Conservation (phyloP, 2,797 vertebrate genomes). For the Dromococcyx pavoninus region DNA sequence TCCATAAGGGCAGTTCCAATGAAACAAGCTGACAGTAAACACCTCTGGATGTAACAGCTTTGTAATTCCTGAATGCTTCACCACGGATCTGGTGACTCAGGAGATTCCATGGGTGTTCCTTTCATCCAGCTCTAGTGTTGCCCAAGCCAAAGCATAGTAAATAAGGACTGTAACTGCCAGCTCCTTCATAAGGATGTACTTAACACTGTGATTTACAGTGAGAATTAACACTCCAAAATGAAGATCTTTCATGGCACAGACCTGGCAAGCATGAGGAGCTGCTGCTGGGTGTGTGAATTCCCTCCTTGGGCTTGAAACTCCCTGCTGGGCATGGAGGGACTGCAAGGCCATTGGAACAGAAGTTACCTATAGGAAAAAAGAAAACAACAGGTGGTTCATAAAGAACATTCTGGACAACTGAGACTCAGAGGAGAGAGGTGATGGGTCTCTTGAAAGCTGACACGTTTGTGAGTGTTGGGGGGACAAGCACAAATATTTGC, state of each 20-base stretch:
- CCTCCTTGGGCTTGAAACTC: conserved; percentile 79
- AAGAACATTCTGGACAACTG: not conserved
- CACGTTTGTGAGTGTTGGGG: fast-evolving
- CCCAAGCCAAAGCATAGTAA: not conserved
- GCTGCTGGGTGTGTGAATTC: conserved; percentile 70
- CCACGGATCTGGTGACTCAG: not conserved
- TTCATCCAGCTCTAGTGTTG: not conserved
- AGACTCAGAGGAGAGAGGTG: not conserved
- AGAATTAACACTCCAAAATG: not conserved
- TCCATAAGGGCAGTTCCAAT: not conserved
- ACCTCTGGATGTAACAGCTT: not conserved
- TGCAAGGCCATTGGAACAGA: conserved; percentile 74
- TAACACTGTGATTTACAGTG: not conserved
- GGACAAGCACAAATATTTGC: not conserved
- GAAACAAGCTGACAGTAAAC: too few relatives aligned
- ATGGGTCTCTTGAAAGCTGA: not conserved
- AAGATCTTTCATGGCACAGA: conserved; percentile 36
- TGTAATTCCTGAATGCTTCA: not conserved
- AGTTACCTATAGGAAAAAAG: conserved; percentile 75
- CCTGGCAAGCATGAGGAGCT: conserved; percentile 82
- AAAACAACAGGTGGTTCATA: not conserved
- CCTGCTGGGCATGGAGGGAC: conserved; percentile 77
- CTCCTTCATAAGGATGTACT: not conserved
- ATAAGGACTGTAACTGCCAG: not conserved
- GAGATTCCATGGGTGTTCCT: not conserved